Percentiles rank a stretch among this genome's conserved stretches.
Evolutionary conservation across 2,888 invertebrate genomes (phyloP).

Genomic region (Lasioglossum leucozonium): DNA sequence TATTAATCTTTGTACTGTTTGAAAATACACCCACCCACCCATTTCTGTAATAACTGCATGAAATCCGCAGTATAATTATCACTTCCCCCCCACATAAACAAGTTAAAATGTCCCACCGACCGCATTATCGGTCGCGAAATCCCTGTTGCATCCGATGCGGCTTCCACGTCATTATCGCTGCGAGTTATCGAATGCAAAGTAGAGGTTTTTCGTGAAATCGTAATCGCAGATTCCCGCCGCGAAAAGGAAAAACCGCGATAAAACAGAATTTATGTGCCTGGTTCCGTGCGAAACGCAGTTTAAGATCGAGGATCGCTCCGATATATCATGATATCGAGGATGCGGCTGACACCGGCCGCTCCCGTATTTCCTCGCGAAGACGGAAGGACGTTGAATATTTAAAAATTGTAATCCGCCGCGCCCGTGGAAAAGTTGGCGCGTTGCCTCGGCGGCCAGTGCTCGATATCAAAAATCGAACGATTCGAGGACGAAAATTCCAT

Average conservation of each 20-base stretch:
- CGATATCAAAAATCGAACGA: conserved; percentile 40
- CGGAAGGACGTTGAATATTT: conserved; percentile 56
- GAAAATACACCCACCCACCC: too few relatives aligned
- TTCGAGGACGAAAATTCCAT: conserved; percentile 12
- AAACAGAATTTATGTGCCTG: not conserved
- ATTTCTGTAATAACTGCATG: too few relatives aligned
- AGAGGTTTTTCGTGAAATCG: not conserved
- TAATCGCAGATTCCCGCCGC: conserved; percentile 3
- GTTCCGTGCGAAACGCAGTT: not conserved
- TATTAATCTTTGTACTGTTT: too few relatives aligned
- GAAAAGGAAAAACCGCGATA: not conserved
- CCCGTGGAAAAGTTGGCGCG: conserved; percentile 42
- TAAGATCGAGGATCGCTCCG: conserved; percentile 15
- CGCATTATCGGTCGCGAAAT: not conserved
- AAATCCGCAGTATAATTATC: too few relatives aligned
- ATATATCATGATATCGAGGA: conserved; percentile 38
- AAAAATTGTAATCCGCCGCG: conserved; percentile 56
- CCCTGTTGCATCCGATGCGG: not conserved
- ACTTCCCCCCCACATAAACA: not conserved
- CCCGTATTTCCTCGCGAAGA: conserved; percentile 36
- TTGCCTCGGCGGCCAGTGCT: conserved; percentile 27
- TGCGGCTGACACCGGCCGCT: conserved; percentile 39
- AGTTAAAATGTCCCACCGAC: not conserved
- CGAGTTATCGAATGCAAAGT: not conserved
- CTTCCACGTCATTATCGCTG: not conserved